Conservation (phyloP, 2,888 invertebrate genomes). For the Octodonta nipae region DNA sequence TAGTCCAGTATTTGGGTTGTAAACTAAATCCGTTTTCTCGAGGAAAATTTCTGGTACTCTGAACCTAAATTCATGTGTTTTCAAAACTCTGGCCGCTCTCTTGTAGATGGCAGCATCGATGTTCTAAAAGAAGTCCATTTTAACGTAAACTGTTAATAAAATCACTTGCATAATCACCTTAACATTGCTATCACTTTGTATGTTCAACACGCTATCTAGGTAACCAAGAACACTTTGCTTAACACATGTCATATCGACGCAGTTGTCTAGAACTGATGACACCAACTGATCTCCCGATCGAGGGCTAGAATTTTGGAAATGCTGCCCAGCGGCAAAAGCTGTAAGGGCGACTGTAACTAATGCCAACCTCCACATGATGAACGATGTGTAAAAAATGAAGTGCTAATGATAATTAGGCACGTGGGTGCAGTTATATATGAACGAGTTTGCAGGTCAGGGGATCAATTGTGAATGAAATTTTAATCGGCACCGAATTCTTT, state of each 20-base stretch:
- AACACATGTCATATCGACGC: conserved; percentile 59
- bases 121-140: conserved; percentile 42
- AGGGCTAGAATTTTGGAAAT: conserved; percentile 11
- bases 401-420: conserved; percentile 29
- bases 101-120: conserved; percentile 64
- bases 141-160: conserved; percentile 1
- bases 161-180: too few relatives aligned
- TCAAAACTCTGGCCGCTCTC: conserved; percentile 55
- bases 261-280: conserved; percentile 57
- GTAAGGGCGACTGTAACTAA: conserved; percentile 40
- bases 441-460: conserved; percentile 38
- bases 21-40: conserved; percentile 51
- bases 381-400: conserved; percentile 19
- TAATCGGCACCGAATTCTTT: conserved; percentile 11
- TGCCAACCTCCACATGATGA: conserved; percentile 28
- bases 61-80: conserved; percentile 60
- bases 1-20: conserved; percentile 52
- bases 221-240: conserved; percentile 65
- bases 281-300: conserved; percentile 52
- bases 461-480: conserved; percentile 18
- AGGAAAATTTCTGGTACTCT: conserved; percentile 60
- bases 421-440: conserved; percentile 54
- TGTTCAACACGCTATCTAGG: conserved; percentile 56
- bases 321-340: conserved; percentile 12
- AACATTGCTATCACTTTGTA: conserved; percentile 45